Evolutionary conservation across 2,113 vertebrate species (phyloP).

Genomic region (Cochlearius cochlearius): DNA sequence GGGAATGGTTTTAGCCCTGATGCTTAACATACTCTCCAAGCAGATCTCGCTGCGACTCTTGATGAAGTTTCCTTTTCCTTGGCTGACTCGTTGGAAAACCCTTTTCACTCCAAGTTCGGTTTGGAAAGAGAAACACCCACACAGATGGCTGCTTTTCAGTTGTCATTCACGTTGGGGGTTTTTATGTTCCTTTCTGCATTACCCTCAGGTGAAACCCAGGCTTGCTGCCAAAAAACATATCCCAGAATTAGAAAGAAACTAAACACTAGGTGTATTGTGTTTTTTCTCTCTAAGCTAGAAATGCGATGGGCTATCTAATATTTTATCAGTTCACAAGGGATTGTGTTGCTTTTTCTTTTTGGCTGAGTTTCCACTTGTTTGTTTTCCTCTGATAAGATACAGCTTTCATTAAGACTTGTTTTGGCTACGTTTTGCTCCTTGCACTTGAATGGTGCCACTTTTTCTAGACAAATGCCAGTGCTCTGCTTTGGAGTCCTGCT

Average conservation of each 20-base stretch:
- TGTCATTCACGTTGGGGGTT: neutral
- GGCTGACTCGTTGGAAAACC: neutral
- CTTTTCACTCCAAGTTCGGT: neutral
- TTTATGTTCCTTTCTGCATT: conserved; percentile 9
- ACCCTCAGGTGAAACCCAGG: neutral
- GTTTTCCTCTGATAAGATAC: neutral
- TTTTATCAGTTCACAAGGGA: neutral
- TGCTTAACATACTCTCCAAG: neutral
- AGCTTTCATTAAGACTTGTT: neutral
- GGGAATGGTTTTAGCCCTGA: neutral
- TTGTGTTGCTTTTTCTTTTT: neutral
- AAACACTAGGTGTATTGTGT: neutral
- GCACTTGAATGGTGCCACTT: neutral
- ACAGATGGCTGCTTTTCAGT: conserved; percentile 13
- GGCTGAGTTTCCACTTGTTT: neutral
- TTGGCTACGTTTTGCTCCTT: neutral
- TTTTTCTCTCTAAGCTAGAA: neutral
- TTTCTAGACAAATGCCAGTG: neutral
- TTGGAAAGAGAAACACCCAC: conserved; percentile 12
- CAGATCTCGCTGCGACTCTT: neutral
- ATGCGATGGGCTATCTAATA: neutral
- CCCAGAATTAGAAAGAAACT: neutral
- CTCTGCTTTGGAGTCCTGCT: neutral
- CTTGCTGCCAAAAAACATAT: neutral
- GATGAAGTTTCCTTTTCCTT: conserved; percentile 10